Base-by-base conservation (phyloP, 1,140 invertebrate genomes). In the Brachystomella parvula region DNA sequence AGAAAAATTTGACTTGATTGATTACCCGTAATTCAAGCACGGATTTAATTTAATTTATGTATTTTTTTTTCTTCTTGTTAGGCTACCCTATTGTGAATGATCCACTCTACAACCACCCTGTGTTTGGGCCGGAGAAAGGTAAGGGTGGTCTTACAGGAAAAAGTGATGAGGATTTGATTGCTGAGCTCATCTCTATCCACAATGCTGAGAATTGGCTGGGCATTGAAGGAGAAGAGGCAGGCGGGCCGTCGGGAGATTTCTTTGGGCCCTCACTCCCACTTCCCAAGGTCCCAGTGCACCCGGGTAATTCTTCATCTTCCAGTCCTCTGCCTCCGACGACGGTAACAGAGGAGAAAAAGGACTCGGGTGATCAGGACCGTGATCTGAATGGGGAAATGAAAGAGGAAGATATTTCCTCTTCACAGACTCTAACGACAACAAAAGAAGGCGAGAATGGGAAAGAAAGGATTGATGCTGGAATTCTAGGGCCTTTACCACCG, bases 61-160 rank as follows among this genome's bases (percentile, higher is more conserved):
- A 3, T 62, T 47, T 19, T 62, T 47, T 29, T 12, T 33, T 58
- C 47, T 58, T 71, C n/a, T 53, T 73, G 74, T 32, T 76, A 90
- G 89, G 94, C 63, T 92, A 92, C 81, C 96, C 96, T 1, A 96
- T 99, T 63, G 86, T 96, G 1, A 98, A 98, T 77, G 96, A 99
- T 79, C 90, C 92, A 0, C 79, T 98, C 0, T 99, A 99, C 80
- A 96, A 96, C 78, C 90, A 92, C 77, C 83, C 85, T 12, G 89
- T 92, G 0, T 95, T 96, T 77, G 94, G 94, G 0, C 89, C 90
- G 0, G 80, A 89, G 31, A 94, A 94, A 74, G 96, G 95, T 1
- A 94, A 93, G 77, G 88, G 88, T 24, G 95, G 94, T 1, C 86
- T 92, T 72, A 89, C 93, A 68, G 94, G 91, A 2, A 95, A 95